Evolutionary conservation across 2,113 vertebrate species (phyloP).

Genomic region (Suncus etruscus): DNA sequence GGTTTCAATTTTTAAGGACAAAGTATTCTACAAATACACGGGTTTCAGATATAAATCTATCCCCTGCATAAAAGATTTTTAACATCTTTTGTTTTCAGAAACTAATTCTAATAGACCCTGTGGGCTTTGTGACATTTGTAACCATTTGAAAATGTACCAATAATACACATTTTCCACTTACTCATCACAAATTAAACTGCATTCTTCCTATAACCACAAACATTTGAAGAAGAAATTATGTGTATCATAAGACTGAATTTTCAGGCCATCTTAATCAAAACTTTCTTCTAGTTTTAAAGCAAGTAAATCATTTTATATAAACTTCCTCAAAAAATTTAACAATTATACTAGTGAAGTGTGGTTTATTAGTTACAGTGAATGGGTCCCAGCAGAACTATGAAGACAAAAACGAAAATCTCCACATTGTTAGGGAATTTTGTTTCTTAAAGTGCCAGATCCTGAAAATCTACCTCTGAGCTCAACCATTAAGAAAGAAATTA

Average conservation of each 20-base stretch:
- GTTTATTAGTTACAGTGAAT: not conserved
- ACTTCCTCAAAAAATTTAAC: not conserved
- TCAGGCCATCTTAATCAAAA: not conserved
- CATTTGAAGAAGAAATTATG: constrained; percentile 6
- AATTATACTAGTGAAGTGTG: not conserved
- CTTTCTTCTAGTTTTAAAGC: not conserved
- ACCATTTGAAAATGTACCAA: not conserved
- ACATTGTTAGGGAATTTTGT: not conserved
- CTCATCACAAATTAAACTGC: not conserved
- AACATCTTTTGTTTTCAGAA: not conserved
- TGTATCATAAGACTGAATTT: not conserved
- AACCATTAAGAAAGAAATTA: not conserved
- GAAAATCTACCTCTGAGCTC: not conserved
- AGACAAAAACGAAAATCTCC: not conserved
- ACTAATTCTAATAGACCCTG: not conserved
- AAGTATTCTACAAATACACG: not conserved
- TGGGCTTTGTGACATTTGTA: not conserved
- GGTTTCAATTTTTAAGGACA: not conserved
- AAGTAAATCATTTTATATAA: not conserved
- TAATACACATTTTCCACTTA: not conserved
- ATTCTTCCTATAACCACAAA: not conserved
- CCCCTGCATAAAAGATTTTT: not conserved
- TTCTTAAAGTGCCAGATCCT: constrained; percentile 7
- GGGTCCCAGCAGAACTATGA: not conserved
- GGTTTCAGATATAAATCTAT: not conserved